A percentile compares a stretch with the other conserved stretches of the same genome.
Conservation (phyloP, 2,113 vertebrate species). For the Callopanchax toddi region DNA sequence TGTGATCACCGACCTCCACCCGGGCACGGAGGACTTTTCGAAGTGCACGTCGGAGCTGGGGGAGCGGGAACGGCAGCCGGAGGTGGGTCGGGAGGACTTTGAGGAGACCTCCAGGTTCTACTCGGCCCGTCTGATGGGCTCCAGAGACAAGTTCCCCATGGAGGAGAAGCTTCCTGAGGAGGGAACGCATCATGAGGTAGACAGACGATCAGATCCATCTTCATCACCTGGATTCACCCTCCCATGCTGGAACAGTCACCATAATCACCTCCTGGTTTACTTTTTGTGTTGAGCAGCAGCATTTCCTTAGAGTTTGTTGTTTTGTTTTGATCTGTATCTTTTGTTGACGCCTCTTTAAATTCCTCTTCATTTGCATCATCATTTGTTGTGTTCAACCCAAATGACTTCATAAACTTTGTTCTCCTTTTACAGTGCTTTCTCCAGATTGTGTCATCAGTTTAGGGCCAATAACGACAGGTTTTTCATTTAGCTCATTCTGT, state of each 20-base stretch:
- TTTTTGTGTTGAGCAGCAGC: not conserved
- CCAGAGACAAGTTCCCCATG: conserved; percentile 69
- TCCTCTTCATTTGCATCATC: conserved; percentile 2
- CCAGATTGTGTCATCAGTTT: not conserved
- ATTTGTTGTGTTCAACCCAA: conserved; percentile 23
- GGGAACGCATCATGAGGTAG: conserved; percentile 72
- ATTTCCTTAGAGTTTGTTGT: conserved; percentile 6
- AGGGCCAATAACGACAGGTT: no score
- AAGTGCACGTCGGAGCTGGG: conserved; percentile 84
- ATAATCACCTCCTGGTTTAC: not conserved
- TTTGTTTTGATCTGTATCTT: not conserved
- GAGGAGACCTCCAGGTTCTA: conserved; percentile 78
- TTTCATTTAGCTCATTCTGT: no score
- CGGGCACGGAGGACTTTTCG: conserved; percentile 87
- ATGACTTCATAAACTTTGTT: conserved; percentile 12
- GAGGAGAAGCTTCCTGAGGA: conserved; percentile 73
- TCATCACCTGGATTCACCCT: conserved; percentile 50
- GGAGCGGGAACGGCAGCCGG: conserved; percentile 74
- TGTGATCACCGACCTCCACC: conserved; percentile 88
- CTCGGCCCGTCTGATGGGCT: conserved; percentile 73
- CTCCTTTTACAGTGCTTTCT: conserved; percentile 1
- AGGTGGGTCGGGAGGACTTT: conserved; percentile 87
- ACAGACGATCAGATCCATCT: conserved; percentile 20
- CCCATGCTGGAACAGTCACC: conserved; percentile 30
- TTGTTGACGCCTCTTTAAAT: conserved; percentile 6